Conservation (phyloP, 53 echinoderm and acorn worm genomes). For the Echinarachnius parma region DNA sequence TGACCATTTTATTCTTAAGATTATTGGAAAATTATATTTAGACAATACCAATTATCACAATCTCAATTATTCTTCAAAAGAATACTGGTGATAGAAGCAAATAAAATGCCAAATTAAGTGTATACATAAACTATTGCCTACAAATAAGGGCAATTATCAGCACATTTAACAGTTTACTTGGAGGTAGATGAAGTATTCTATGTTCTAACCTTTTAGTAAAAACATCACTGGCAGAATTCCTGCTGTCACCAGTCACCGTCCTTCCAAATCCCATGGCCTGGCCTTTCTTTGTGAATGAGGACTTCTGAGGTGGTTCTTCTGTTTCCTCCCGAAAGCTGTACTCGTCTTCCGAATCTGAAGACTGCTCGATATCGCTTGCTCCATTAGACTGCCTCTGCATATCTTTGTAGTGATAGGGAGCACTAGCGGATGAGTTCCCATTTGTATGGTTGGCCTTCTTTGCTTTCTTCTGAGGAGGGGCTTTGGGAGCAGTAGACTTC, state of each 20-base stretch:
- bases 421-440: too few species aligned
- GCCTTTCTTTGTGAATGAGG: background rate
- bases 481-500: too few species aligned
- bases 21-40: too few species aligned
- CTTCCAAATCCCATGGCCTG: background rate
- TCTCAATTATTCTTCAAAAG: too few species aligned
- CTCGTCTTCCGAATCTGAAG: conserved; percentile 31
- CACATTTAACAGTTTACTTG: too few species aligned
- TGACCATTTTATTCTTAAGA: too few species aligned
- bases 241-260: background rate
- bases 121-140: background rate
- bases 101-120: too few species aligned
- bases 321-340: conserved; percentile 25
- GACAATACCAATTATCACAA: background rate
- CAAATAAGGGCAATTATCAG: background rate
- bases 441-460: too few species aligned
- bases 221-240: background rate
- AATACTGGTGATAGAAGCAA: too few species aligned
- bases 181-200: background rate
- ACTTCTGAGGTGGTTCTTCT: background rate
- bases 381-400: background rate
- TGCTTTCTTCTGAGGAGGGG: too few species aligned
- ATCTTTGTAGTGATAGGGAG: background rate
- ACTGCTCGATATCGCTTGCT: too few species aligned
- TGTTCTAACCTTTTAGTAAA: conserved; percentile 29